These are phyloP conservation scores for Indicator indicator DNA, from an alignment of 2,113 vertebrate species.

Conservation along the genomic window DNA sequence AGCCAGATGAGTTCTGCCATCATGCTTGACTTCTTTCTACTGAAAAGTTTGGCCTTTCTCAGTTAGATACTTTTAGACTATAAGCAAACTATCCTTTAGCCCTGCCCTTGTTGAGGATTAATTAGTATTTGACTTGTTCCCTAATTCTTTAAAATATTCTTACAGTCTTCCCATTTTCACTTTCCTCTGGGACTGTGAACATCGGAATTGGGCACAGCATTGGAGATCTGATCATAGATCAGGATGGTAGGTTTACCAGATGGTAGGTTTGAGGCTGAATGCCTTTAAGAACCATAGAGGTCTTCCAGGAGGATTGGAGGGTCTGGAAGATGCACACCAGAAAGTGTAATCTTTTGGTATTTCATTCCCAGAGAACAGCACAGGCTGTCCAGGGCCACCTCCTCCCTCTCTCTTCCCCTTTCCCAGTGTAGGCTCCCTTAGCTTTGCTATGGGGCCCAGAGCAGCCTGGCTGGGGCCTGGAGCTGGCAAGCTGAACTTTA, in stretches of 20 bases:
- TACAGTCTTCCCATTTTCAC: background rate
- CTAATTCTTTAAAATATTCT: background rate
- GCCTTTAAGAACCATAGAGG: no score
- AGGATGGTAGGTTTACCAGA: background rate
- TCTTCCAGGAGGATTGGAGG: no score
- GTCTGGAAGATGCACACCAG: no score
- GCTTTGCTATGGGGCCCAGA: no score
- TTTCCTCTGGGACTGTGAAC: background rate
- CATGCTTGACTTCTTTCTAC: background rate
- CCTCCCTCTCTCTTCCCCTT: no score
- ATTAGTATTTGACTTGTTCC: background rate
- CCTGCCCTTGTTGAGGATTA: background rate
- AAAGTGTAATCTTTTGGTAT: no score
- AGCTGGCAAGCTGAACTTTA: no score
- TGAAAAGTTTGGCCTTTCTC: background rate
- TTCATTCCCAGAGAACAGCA: no score
- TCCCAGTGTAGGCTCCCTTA: no score
- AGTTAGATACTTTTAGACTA: background rate
- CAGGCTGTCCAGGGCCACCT: no score
- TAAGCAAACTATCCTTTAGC: background rate
- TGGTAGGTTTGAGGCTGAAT: background rate
- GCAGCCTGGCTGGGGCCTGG: no score
- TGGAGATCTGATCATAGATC: background rate
- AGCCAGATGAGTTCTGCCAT: background rate
- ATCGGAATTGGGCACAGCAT: background rate